Evolutionary conservation across 1,140 invertebrate genomes (phyloP), one percentile per base, ranked within the genome.

Genomic region (Olivierus martensii): DNA sequence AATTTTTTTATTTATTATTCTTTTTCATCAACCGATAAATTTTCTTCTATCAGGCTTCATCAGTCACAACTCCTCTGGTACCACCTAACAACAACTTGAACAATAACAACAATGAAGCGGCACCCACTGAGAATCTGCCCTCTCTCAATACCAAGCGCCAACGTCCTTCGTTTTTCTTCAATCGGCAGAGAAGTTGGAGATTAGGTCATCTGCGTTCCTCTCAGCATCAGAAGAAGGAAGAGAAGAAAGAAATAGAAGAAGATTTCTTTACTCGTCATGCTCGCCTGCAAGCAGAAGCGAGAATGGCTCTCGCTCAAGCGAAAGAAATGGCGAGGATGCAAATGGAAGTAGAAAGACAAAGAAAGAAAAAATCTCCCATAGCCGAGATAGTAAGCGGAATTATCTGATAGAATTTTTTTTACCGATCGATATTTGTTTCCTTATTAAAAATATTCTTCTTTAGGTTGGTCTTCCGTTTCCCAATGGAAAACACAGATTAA

Each of bases 311-410:
- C 22, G 83, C 87, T 10, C 88, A 93, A 71, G 88, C 85, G 4
- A 79, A 91, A 67, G 85, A 91, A 68, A 86, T 91, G 80, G 87
- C 88, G 3, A 79, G 84, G 52, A 84, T 92, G 79, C 88, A 93
- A 71, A 86, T 93, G 79, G 84, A 92, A 73, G 81, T 89, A 45
- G 85, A 91, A 63, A 77, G 84, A 56, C 81, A 87, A 61, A 75
- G 76, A 53, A 78, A 82, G 59, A 81, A 85, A 56, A 82, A 82
- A 58, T 87, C 82, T 52, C 86, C 84, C 3, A 87, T 89, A 55
- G 87, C 84, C 5, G 82, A 85, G 67, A 87, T 87, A 78, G 76
- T 89, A 38, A 74, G 81, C 46, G 74, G 75, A 58, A 28, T 28
- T 28, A 28, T 28, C 28, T 9, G 4, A 28, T 28, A 28, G 2